Percentiles rank a stretch among this genome's conserved stretches.
Evolutionary conservation across 1,140 invertebrate species (phyloP).

Genomic region (Drosophila dunni): DNA sequence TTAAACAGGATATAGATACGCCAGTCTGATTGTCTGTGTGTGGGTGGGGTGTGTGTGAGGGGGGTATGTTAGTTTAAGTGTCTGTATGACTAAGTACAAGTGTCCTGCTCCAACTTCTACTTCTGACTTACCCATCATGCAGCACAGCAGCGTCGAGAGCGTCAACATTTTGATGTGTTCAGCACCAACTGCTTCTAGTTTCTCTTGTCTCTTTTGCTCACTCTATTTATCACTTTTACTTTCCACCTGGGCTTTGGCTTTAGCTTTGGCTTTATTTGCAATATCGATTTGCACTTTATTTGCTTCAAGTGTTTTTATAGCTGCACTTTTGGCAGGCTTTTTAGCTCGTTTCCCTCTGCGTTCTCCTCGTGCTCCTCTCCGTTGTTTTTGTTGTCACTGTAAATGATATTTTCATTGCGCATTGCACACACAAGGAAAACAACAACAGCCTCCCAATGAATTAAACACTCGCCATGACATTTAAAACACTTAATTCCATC

Average conservation of each 20-base stretch:
- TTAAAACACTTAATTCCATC: constrained; percentile 82
- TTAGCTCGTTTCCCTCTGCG: constrained; percentile 30
- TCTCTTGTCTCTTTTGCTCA: not conserved
- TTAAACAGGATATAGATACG: constrained; percentile 59
- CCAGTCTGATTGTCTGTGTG: constrained; percentile 13
- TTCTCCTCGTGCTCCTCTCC: not conserved
- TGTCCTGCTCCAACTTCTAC: constrained; percentile 2
- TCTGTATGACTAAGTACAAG: constrained; percentile 18
- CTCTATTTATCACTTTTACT: constrained; percentile 33
- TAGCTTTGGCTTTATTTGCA: constrained; percentile 41
- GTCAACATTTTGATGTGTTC: constrained; percentile 65
- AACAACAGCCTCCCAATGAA: constrained; percentile 44
- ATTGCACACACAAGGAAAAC: constrained; percentile 22
- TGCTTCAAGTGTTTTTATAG: constrained; percentile 51
- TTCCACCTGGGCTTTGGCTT: constrained; percentile 35
- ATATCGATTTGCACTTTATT: constrained; percentile 63
- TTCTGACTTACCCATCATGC: constrained; percentile 74
- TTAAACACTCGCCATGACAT: constrained; percentile 81
- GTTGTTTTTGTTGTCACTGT: constrained; percentile 47
- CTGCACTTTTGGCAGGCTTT: constrained; percentile 38
- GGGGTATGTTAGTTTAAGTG: not conserved
- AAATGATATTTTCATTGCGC: constrained; percentile 42
- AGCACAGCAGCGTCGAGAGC: constrained; percentile 74
- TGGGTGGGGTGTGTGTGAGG: not conserved
- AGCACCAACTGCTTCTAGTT: constrained; percentile 24